Base-by-base conservation (phyloP, 2,797 vertebrate species). In the Rhabdophis nuchalis region DNA sequence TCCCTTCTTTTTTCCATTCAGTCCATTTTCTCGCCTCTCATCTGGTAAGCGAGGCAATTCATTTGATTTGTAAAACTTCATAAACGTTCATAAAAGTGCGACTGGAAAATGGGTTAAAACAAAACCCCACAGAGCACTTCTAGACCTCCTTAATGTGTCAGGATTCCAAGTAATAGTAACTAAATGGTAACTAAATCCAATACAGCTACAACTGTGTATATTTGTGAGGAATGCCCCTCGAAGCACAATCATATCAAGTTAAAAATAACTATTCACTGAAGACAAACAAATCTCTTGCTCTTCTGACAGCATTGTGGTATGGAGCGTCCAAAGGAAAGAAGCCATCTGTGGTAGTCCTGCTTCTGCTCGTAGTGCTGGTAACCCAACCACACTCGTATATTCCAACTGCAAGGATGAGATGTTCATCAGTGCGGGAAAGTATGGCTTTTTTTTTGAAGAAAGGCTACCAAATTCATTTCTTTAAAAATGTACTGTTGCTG, bases 371-470 rank as follows among this genome's bases (percentile, higher is more conserved):
- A 98, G 93, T 1, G 94, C 97, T 0, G 98, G 99, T 12, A 97
- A 97, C 0, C 97, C 97, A 85, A 96, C 98, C 86, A 88, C 97
- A 0, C 89, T 99, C 10, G 77, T 96, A 90, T 99, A 97, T 97
- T 98, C 97, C 3, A 98, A 97, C 93, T 97, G 96, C 90, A 97
- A 95, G 0, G 98, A 99, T 1, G 96, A 98, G 50, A 88, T 98
- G 57, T 99, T 99, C 86, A 94, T 99, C 85, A 98, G 98, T 5
- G 98, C 98, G 77, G 99, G 99, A 92, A 98, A 97, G 99, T 99
- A 97, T 95, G 98, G 4, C 23, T 91, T 89, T 27, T 3, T 56
- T 87, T 90, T 58, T 60, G 2, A 36, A 41, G 52, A 25, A 23
- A n/a, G 25, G 16, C 16, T 46, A 89, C 36, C 11, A 9, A 29